Evolutionary conservation across 2,797 vertebrate genomes (phyloP), one percentile per base, ranked within the genome.

Genomic region (Xyrichtys novacula): DNA sequence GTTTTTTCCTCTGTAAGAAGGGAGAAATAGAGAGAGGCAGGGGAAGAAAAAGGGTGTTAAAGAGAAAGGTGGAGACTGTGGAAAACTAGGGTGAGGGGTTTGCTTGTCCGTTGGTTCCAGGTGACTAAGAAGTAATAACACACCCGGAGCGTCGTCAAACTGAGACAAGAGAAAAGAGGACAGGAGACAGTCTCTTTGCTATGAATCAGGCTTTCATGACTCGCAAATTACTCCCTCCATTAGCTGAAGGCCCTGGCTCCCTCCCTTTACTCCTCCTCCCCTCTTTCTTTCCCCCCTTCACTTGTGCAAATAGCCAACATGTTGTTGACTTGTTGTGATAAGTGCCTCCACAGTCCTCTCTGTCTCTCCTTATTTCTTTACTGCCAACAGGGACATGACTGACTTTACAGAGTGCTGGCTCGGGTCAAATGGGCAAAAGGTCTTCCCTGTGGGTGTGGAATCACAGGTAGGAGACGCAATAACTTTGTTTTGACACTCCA

Each of bases 181-280:
- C 75, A 82, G 76, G 80, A 88, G 88, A 85, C 76, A 48, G 70
- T 83, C 76, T 87, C 68, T 80, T 15, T 20, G 52, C 72, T 60
- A 85, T 90, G 87, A 90, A 88, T 92, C 86, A 87, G 82, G 62
- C 88, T 85, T 82, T 89, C 70, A 88, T 76, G 81, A 89, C 78
- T 70, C 29, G 70, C 75, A 82, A 88, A 92, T 92, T 70, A 85
- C 80, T 83, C 72, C 49, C 54, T 82, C 85, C 82, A 88, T 90
- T 90, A 89, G 81, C 66, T 31, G 53, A 77, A 70, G 70, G 71
- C 76, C 47, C 54, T 5, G 7, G 29, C 63, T 69, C 61, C 78
- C 66, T 83, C 80, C 55, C 69, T 72, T 71, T 53, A 47, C 68
- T 58, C 77, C 72, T 65, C 60, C 66, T 76, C 44, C 57, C 47